A percentile compares a stretch with the other conserved stretches of the same genome.
Conservation (phyloP, 2,113 vertebrate genomes). For the Edolisoma coerulescens region DNA sequence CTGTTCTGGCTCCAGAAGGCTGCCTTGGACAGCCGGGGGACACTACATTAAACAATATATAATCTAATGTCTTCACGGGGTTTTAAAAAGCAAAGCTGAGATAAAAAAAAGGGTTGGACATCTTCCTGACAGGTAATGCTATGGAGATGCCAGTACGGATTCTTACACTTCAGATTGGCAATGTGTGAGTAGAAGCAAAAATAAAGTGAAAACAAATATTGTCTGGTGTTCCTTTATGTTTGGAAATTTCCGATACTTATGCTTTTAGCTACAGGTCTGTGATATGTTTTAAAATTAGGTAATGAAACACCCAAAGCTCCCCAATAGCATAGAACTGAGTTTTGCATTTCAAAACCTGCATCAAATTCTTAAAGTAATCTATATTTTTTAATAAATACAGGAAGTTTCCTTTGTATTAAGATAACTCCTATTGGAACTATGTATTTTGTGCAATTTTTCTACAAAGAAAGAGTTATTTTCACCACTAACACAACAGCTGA, state of each 20-base stretch:
- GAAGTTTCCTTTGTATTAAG: neutral
- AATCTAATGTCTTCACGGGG: neutral
- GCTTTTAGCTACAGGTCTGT: neutral
- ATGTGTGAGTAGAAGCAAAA: neutral
- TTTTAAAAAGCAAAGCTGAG: neutral
- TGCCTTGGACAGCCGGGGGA: neutral
- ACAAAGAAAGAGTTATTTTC: neutral
- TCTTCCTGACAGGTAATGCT: neutral
- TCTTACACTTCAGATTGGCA: neutral
- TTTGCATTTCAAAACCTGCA: neutral
- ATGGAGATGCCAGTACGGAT: neutral
- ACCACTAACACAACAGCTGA: neutral
- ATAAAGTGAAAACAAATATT: neutral
- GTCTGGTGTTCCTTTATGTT: neutral
- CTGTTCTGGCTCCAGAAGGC: accelerated
- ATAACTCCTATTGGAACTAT: neutral
- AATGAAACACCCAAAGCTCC: neutral
- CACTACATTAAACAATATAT: neutral
- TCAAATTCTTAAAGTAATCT: neutral
- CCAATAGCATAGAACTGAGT: neutral
- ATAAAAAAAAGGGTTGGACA: neutral
- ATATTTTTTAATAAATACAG: neutral
- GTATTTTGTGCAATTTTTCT: neutral
- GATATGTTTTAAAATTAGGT: neutral
- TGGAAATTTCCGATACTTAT: neutral